Evolutionary conservation across 2,888 invertebrate genomes (phyloP).

Genomic region (Acrobeloides nanus): DNA sequence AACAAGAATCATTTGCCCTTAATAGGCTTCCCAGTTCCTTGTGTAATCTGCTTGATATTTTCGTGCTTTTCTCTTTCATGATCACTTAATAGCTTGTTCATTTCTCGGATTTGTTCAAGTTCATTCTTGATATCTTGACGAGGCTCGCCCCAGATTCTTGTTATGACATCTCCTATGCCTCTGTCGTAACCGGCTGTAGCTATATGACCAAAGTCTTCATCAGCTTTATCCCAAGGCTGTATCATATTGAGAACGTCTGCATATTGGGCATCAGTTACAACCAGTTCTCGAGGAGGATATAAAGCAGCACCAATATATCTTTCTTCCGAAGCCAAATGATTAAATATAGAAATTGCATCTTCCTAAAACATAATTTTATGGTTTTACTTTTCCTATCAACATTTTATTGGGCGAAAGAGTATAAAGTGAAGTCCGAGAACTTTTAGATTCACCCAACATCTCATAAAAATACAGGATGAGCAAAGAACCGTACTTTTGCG

Average conservation of each 20-base stretch:
- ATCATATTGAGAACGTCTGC: conserved; percentile 35
- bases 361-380: conserved; percentile 57
- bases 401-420: too few species aligned
- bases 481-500: too few species aligned
- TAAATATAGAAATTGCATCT: conserved; percentile 80
- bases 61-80: too few species aligned
- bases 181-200: not conserved
- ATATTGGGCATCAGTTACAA: conserved; percentile 36
- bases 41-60: too few species aligned
- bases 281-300: conserved; percentile 57
- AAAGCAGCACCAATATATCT: conserved; percentile 63
- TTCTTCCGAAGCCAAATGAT: conserved; percentile 78
- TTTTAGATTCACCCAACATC: too few species aligned
- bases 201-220: conserved; percentile 24
- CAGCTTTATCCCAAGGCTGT: conserved; percentile 35
- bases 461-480: not conserved
- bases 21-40: too few species aligned
- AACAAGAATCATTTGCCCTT: too few species aligned
- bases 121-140: conserved; percentile 1
- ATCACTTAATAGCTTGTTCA: too few species aligned
- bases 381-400: too few species aligned
- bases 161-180: conserved; percentile 6
- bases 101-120: conserved; percentile 5
- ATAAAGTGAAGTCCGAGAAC: not conserved
- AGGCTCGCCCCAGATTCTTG: conserved; percentile 8